These are phyloP conservation scores for Lomographa bimaculata DNA, from an alignment of 2,888 invertebrate genomes.

Conservation along the genomic window DNA sequence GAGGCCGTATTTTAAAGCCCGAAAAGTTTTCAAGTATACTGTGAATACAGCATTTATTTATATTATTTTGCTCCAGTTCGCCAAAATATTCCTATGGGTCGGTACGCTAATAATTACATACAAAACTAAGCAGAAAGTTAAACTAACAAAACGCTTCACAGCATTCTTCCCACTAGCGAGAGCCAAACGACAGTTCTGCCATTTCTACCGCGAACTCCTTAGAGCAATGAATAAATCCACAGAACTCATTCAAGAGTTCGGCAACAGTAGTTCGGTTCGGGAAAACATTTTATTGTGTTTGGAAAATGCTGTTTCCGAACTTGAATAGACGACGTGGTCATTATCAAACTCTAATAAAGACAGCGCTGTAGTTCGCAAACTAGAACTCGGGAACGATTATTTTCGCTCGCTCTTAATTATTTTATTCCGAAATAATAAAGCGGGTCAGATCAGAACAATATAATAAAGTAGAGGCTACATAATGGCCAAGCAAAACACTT, in stretches of 20 bases:
- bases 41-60: too few relatives aligned
- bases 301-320: constrained; percentile 33
- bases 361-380: constrained; percentile 15
- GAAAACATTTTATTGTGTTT: constrained; percentile 41
- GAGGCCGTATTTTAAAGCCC: too few relatives aligned
- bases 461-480: too few relatives aligned
- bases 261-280: constrained; percentile 39
- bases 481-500: too few relatives aligned
- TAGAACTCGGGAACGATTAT: constrained; percentile 4
- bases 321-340: constrained; percentile 32
- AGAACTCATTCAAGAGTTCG: constrained; percentile 35
- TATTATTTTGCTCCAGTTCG: too few relatives aligned
- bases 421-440: constrained; percentile 1
- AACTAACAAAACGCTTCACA: constrained; percentile 13
- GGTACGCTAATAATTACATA: constrained; percentile 1
- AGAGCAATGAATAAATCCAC: constrained; percentile 35
- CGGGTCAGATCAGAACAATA: too few relatives aligned
- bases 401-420: constrained; percentile 7
- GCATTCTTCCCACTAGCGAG: constrained; percentile 16
- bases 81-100: too few relatives aligned
- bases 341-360: constrained; percentile 31
- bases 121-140: constrained; percentile 23
- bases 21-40: too few relatives aligned
- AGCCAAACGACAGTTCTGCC: constrained; percentile 24
- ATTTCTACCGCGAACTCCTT: constrained; percentile 27